Evolutionary conservation across 2,113 vertebrate genomes (phyloP), one percentile per base, ranked within the genome.

Genomic region (Hemiscyllium ocellatum): DNA sequence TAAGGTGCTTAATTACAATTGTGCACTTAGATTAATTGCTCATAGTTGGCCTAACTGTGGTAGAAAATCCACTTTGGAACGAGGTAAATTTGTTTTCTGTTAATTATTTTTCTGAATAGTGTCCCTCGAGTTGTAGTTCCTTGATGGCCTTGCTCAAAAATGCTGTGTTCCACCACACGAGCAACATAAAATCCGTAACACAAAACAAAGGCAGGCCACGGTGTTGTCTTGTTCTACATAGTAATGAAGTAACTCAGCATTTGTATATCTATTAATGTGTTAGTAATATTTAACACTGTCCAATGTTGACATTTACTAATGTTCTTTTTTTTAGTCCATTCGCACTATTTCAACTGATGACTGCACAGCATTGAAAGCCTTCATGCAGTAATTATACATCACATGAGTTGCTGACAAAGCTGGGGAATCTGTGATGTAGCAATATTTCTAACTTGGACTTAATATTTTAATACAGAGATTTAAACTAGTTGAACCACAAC

Each of bases 301-400:
- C 37, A 22, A 47, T 95, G 72, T 47, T 33, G 69, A 29, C 52
- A 52, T 95, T 95, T 95, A 95, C 70, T 52, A 20, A 95, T 70
- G 65, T 85, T 33, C 29, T 78, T 80, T 94, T 24, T 97, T 97
- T 17, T 97, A 99, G 99, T 98, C 97, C 98, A 98, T 98, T 98
- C 98, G 96, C 99, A 99, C 98, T 99, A 99, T 98, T 98, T 99
- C 98, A 99, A 99, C 98, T 98, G 99, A 97, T 99, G 98, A 98
- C 96, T 95, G 96, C 96, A 97, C 97, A 96, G 96, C 97, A 94
- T 96, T 96, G 96, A 97, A 96, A 96, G 95, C 96, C 97, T 76
- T 3, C 96, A 20, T 22, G 78, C 96, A 96, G 95, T 87, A 95
- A 96, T 95, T 96, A 65, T 47, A 42, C 96, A 19, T 70, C 94